These are phyloP conservation scores for Poeciliopsis occidentalis DNA, from an alignment of 2,113 vertebrate species.

Conservation along the genomic window DNA sequence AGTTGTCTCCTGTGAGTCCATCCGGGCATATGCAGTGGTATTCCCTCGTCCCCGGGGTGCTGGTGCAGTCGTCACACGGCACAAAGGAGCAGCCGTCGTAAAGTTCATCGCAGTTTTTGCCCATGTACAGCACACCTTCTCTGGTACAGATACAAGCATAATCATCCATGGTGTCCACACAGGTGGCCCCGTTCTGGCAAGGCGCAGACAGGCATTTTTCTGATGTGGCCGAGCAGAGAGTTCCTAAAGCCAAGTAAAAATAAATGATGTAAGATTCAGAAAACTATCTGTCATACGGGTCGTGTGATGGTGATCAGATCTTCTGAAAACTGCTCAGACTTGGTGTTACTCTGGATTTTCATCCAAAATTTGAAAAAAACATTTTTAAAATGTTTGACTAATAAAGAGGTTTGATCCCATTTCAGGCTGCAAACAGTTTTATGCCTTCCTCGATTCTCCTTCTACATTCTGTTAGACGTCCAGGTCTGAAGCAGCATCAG, in stretches of 20 bases:
- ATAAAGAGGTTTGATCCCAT: no score
- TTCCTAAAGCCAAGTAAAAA: constrained; percentile 58
- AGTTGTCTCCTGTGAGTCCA: constrained; percentile 69
- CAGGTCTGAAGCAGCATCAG: no score
- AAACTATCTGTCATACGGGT: neutral
- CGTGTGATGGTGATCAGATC: neutral
- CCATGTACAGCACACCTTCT: constrained; percentile 76
- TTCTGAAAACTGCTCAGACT: neutral
- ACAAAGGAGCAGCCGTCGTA: constrained; percentile 79
- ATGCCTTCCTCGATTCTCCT: no score
- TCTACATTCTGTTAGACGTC: no score
- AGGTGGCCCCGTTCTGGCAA: constrained; percentile 85
- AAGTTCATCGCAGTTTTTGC: constrained; percentile 80
- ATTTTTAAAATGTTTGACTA: no score
- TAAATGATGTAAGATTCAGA: neutral
- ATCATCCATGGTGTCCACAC: constrained; percentile 77
- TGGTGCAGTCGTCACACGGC: constrained; percentile 75
- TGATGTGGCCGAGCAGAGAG: constrained; percentile 69
- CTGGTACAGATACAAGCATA: constrained; percentile 82
- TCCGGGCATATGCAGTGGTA: constrained; percentile 79
- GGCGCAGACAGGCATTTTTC: constrained; percentile 82
- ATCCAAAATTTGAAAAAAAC: no score
- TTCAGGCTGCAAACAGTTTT: no score
- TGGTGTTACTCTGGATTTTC: no score
- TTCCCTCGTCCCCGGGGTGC: constrained; percentile 64